phyloP scores from a whole-genome alignment of 2,797 vertebrate genomes.

The Poeciliopsis infans region DNA sequence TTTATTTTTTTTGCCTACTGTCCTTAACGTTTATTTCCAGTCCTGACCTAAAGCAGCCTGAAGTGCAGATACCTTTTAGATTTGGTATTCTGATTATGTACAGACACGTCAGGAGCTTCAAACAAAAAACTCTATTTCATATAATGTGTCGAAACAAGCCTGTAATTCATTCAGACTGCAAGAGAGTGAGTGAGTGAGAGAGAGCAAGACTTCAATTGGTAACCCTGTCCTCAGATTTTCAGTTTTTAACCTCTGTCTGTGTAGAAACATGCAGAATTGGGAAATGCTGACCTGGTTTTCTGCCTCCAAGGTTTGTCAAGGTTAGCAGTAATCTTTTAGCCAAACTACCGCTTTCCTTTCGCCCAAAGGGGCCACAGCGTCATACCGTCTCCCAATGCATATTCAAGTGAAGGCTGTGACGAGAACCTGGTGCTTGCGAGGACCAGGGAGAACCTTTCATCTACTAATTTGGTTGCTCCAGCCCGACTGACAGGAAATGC shows the following conservation, averaged over 20 bases:
- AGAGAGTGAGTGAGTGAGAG: not conserved
- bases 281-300: slow-evolving; percentile 33
- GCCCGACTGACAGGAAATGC: slow-evolving; percentile 64
- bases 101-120: no score
- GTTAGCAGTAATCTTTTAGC: slow-evolving; percentile 41
- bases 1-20: not conserved
- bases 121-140: not conserved
- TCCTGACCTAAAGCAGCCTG: slow-evolving; percentile 25
- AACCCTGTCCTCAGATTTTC: not conserved
- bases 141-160: not conserved
- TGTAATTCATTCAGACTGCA: not conserved
- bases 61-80: slow-evolving; percentile 49
- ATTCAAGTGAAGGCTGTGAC: slow-evolving; percentile 56
- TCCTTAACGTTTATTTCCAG: slow-evolving; percentile 20
- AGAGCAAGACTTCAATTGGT: not conserved
- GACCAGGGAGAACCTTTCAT: slow-evolving; percentile 23
- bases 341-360: slow-evolving; percentile 32
- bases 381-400: slow-evolving; percentile 54
- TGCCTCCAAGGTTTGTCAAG: slow-evolving; percentile 21
- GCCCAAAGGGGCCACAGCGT: slow-evolving; percentile 52
- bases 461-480: slow-evolving; percentile 25
- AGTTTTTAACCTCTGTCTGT: not conserved
- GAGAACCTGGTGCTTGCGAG: slow-evolving; percentile 33
- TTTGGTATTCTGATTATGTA: slow-evolving; percentile 38
- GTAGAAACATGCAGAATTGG: not conserved